Evolutionary conservation across 2,888 invertebrate species (phyloP).

Genomic region (Hemithea aestivaria): DNA sequence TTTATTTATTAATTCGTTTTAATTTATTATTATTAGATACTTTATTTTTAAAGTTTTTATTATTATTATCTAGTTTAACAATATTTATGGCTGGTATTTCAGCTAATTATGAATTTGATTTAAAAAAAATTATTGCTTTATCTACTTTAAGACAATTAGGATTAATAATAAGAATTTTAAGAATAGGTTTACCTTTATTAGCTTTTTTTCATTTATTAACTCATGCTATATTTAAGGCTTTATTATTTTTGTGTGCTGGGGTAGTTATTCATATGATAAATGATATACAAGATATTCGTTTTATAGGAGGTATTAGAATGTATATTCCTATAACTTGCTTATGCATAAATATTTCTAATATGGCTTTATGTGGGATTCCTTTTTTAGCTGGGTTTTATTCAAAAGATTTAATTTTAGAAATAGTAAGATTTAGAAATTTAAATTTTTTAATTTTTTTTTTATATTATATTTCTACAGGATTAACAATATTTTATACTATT

Average conservation of each 20-base stretch:
- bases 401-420: constrained; percentile 81
- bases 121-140: constrained; percentile 89
- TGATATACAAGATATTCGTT: constrained; percentile 84
- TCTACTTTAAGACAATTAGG: constrained; percentile 88
- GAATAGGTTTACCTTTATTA: constrained; percentile 72
- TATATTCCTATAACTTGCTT: constrained; percentile 74
- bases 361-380: constrained; percentile 81
- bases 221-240: constrained; percentile 87
- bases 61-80: constrained; percentile 77
- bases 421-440: constrained; percentile 70
- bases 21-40: constrained; percentile 64
- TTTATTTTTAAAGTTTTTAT: constrained; percentile 66
- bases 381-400: constrained; percentile 84
- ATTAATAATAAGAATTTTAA: constrained; percentile 83
- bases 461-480: constrained; percentile 77
- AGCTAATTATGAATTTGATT: constrained; percentile 83
- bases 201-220: constrained; percentile 86
- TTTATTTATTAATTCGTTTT: constrained; percentile 87
- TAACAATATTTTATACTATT: constrained; percentile 79
- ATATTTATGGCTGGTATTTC: constrained; percentile 81
- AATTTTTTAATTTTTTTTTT: constrained; percentile 76
- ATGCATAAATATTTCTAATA: constrained; percentile 79
- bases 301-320: constrained; percentile 69
- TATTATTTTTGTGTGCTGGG: constrained; percentile 86
- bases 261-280: constrained; percentile 82